A percentile compares a stretch with the other conserved stretches of the same genome.
phyloP scores from a whole-genome alignment of 64 coral and sea anemone genomes.

The Porites australiensis region DNA sequence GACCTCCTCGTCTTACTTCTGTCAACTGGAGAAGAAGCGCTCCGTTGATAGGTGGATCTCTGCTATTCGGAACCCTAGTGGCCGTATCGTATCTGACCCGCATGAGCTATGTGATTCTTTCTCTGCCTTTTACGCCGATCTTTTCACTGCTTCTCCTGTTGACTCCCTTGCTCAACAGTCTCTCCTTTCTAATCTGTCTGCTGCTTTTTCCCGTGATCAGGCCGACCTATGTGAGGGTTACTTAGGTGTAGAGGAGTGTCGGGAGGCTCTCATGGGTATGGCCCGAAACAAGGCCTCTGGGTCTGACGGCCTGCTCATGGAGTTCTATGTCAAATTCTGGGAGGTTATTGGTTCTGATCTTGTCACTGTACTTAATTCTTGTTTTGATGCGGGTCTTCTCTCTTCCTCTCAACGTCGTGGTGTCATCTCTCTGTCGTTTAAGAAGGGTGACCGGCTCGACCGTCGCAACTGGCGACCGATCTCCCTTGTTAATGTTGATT shows the following conservation, averaged over 20 bases:
- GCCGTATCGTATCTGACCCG: neutral
- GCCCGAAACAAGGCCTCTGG: neutral
- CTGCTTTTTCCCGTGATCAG: neutral
- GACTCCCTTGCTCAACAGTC: neutral
- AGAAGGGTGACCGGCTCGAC: too few relatives aligned
- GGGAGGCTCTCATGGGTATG: neutral
- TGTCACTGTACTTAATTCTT: neutral
- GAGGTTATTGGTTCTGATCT: conserved; percentile 6
- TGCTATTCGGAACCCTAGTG: neutral
- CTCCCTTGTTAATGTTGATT: too few relatives aligned
- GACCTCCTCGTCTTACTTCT: conserved; percentile 41
- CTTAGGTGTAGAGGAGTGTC: neutral
- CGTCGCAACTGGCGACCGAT: too few relatives aligned
- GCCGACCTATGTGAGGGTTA: conserved; percentile 3
- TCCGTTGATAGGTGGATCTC: neutral
- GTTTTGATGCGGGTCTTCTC: neutral
- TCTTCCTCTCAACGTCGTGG: neutral
- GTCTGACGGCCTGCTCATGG: neutral
- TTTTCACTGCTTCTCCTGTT: neutral
- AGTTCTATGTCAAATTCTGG: conserved; percentile 60
- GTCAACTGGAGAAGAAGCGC: neutral
- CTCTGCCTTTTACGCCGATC: conserved; percentile 12
- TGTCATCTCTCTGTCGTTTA: neutral
- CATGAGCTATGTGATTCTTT: too few relatives aligned
- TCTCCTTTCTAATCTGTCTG: neutral